Evolutionary conservation across 2,888 invertebrate species (phyloP).

Genomic region (Sesamia inferens): DNA sequence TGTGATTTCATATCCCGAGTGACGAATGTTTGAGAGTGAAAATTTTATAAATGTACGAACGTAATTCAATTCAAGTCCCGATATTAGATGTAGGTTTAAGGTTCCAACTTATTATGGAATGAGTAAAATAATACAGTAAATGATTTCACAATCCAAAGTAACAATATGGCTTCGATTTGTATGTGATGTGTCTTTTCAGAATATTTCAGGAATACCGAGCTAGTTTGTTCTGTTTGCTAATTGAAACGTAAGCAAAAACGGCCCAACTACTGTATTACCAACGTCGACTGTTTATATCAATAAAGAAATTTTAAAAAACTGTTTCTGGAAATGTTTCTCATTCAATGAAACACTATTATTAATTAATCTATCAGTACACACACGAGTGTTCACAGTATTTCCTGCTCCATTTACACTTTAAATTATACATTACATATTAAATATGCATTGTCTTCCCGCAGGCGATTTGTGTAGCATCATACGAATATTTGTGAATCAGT

Average conservation of each 20-base stretch:
- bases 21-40: slow-evolving; percentile 72
- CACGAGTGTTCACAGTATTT: slow-evolving; percentile 66
- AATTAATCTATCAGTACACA: slow-evolving; percentile 44
- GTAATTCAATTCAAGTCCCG: slow-evolving; percentile 63
- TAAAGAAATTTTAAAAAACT: neutral
- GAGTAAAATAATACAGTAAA: slow-evolving; percentile 10
- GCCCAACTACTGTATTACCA: slow-evolving; percentile 8
- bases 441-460: slow-evolving; percentile 73
- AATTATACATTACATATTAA: slow-evolving; percentile 71
- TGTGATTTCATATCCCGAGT: slow-evolving; percentile 78
- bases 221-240: slow-evolving; percentile 23
- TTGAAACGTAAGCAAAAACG: slow-evolving; percentile 20
- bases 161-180: neutral
- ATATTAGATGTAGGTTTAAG: slow-evolving; percentile 52
- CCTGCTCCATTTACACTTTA: slow-evolving; percentile 74
- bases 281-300: slow-evolving; percentile 10
- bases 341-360: slow-evolving; percentile 42
- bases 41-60: slow-evolving; percentile 76
- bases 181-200: neutral
- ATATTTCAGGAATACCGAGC: slow-evolving; percentile 1
- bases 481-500: slow-evolving; percentile 71
- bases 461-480: slow-evolving; percentile 68
- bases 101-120: slow-evolving; percentile 42
- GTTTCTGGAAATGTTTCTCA: slow-evolving; percentile 15
- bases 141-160: neutral